A percentile compares a stretch with the other conserved stretches of the same genome.
Evolutionary conservation across 2,113 vertebrate genomes (phyloP).

Genomic region (Castor canadensis): DNA sequence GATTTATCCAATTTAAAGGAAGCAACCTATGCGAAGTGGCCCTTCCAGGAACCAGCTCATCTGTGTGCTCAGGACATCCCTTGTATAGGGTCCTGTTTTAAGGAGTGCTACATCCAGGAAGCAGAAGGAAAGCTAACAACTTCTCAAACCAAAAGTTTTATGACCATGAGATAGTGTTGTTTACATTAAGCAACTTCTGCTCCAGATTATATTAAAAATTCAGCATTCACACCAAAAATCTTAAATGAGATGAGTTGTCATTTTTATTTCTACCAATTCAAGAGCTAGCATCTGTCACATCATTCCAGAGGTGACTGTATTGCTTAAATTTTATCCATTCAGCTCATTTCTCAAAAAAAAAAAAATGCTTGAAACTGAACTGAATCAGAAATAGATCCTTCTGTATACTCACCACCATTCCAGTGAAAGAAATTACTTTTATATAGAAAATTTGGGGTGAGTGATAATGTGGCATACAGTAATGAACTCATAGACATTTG

Average conservation of each 20-base stretch:
- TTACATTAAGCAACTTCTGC: background rate
- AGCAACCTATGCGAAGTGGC: fast-evolving
- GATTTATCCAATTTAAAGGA: background rate
- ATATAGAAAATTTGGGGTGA: background rate
- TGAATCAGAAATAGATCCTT: constrained; percentile 49
- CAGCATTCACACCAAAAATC: background rate
- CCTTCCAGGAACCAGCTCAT: fast-evolving
- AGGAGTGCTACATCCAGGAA: background rate
- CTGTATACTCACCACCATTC: background rate
- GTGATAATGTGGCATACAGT: constrained; percentile 47
- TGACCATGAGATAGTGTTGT: background rate
- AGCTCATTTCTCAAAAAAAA: constrained; percentile 47
- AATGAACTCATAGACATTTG: background rate
- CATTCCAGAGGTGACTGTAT: constrained; percentile 45
- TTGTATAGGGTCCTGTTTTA: background rate
- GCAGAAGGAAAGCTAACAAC: background rate
- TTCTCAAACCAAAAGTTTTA: background rate
- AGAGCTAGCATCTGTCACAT: constrained; percentile 59
- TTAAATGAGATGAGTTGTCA: background rate
- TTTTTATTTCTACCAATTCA: constrained; percentile 44
- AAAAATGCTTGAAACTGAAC: constrained; percentile 32
- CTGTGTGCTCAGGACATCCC: fast-evolving
- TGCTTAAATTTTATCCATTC: constrained; percentile 43
- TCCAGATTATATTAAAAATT: constrained; percentile 6
- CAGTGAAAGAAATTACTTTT: constrained; percentile 39